Evolutionary conservation across 2,888 invertebrate genomes (phyloP).

Genomic region (Pilophorus perplexus): DNA sequence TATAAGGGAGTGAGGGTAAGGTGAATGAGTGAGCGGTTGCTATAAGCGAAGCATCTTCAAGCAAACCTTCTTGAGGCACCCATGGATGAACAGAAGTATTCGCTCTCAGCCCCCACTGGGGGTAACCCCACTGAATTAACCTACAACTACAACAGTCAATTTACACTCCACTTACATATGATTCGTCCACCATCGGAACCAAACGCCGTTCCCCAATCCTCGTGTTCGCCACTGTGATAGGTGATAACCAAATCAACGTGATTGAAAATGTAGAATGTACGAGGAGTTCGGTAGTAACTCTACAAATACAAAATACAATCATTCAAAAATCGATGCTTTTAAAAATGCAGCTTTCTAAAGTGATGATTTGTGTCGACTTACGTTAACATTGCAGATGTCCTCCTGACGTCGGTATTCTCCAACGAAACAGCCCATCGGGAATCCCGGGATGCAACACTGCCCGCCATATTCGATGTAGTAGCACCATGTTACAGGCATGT

Average conservation of each 20-base stretch:
- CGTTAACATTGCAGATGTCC: slow-evolving; percentile 51
- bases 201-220: slow-evolving; percentile 82
- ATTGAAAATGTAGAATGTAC: slow-evolving; percentile 91
- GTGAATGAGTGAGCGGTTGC: no score
- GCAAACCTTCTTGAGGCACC: no score
- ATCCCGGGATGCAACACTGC: slow-evolving; percentile 89
- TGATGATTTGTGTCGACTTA: no score
- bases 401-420: slow-evolving; percentile 46
- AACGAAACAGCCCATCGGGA: slow-evolving; percentile 90
- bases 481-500: slow-evolving; percentile 99
- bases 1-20: no score
- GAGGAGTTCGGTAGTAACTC: slow-evolving; percentile 58
- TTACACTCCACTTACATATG: slow-evolving; percentile 55
- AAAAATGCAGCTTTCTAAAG: no score
- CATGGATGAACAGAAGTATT: no score
- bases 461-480: slow-evolving; percentile 69
- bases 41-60: no score
- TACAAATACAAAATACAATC: no score
- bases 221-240: slow-evolving; percentile 84
- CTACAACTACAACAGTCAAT: no score
- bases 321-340: no score
- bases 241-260: slow-evolving; percentile 92
- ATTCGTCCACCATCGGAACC: slow-evolving; percentile 84
- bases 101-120: no score
- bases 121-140: no score